Percentiles rank a stretch among this genome's conserved stretches.
Evolutionary conservation across 2,113 vertebrate genomes (phyloP).

Genomic region (Polyodon spathula): DNA sequence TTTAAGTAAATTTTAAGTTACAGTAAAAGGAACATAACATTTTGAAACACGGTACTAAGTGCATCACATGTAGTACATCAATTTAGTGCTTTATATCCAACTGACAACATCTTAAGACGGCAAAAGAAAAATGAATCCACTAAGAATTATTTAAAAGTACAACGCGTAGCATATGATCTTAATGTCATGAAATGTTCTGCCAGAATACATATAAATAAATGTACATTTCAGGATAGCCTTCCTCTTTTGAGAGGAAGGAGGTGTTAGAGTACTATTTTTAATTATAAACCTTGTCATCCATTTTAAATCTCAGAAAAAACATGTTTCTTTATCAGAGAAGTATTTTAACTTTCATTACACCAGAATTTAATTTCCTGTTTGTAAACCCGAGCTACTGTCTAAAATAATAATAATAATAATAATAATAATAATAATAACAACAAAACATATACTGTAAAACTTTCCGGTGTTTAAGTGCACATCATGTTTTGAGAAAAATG

Average conservation of each 20-base stretch:
- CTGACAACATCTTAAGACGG: constrained; percentile 4
- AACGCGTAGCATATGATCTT: constrained; percentile 1
- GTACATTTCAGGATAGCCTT: neutral
- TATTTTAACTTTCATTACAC: neutral
- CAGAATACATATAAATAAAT: neutral
- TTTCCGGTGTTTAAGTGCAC: neutral
- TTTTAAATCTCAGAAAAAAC: neutral
- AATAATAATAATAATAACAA: neutral
- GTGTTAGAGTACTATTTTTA: neutral
- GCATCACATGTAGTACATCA: neutral
- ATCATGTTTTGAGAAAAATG: neutral
- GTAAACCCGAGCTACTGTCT: constrained; percentile 6
- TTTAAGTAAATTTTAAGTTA: too few species aligned
- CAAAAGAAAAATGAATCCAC: constrained; percentile 2
- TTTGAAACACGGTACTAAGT: constrained; percentile 1
- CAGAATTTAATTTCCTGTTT: neutral
- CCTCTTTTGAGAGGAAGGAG: too few species aligned
- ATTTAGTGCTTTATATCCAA: neutral
- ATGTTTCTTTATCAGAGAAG: constrained; percentile 1
- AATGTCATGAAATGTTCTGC: neutral
- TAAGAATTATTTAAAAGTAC: neutral
- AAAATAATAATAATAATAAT: neutral
- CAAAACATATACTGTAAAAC: neutral
- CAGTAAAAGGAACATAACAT: too few species aligned
- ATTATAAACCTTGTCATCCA: neutral